Base-by-base conservation (phyloP, 1,140 invertebrate species). In the Drosophila parabipectinata region DNA sequence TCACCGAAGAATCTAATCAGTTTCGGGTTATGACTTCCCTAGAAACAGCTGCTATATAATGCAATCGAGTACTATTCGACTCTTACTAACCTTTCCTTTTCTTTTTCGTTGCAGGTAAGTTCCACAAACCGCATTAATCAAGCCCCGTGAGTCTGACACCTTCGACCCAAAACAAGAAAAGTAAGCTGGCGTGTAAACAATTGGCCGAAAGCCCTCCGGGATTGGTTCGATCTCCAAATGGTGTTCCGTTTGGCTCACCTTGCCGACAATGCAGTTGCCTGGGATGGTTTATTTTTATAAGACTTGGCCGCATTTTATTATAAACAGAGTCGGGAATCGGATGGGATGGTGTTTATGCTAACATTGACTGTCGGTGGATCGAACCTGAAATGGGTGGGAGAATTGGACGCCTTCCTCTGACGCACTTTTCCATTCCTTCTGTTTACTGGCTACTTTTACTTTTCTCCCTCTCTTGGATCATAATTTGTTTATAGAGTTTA, bases 391-490 rank as follows among this genome's bases (percentile, higher is more conserved):
- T 54, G 6, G 50, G 10, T 37, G 8, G 26, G 9, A 6, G 21
- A 21, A 3, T 21, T 3, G 21, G 21, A 21, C 21, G 26, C 24
- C 21, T 64, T 59, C 72, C 51, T 60, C 73, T 87, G 78, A 87
- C 82, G 82, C 82, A 85, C n/a, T 88, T 88, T 88, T 71, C 78
- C 41, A 54, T 74, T 58, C 77, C 66, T 76, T 76, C 48, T 75
- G 76, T 78, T 71, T 34, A 34, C 47, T 57, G 72, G 56, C 30
- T 68, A 87, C 82, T 85, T 76, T 85, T 85, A 85, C 82, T 85
- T 81, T 87, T 21, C 21, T 71, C 21, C 47, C 44, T 53, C 10
- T n/a, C 45, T 45, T 39, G 45, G 62, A 72, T 85, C 60, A 77
- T 74, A 81, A 81, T 84, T 68, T 66, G 59, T 60, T 63, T 59